Base-by-base conservation (phyloP, 2,113 vertebrate species). In the Syrrhaptes paradoxus region DNA sequence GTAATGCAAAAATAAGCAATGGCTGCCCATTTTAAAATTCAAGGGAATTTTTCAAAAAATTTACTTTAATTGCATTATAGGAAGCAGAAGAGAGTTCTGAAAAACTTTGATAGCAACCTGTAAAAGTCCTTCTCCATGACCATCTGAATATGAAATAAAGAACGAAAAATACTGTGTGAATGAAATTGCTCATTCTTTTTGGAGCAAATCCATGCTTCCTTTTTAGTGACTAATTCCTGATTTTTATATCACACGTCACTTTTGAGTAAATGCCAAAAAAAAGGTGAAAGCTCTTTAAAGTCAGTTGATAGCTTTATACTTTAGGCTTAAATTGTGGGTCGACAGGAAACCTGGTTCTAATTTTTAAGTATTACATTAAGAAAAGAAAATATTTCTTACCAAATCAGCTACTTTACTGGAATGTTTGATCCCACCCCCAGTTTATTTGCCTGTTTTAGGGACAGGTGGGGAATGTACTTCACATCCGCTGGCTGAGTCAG, bases 181-280 rank as follows among this genome's bases (percentile, higher is more conserved):
- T 88, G 54, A 94, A 95, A 86, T 80, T 0, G 3, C 43, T 85
- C 52, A 79, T 95, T 96, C 93, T 75, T 88, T 91, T 92, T 95
- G 89, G 81, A 93, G 45, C 16, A 87, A 90, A 94, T 76, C 78
- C 94, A 95, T 31, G 34, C 67, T 95, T 96, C 73, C 87, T 95
- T 83, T 93, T 54, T 46, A 75, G 52, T 94, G 87, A 92, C 89
- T 88, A 93, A 95, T 85, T 96, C 85, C 90, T 78, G 74, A 61
- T 79, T 95, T 97, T 95, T 93, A 93, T 71, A 83, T 57, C 72
- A 36, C 77, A 92, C 59, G 2, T 94, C 79, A 80, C 62, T 96
- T 93, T 75, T 95, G 89, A 94, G 46, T 67, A 90, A 95, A 94
- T 89, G 94, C 87, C 90, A 95, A 78, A 71, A 86, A 82, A 77